These are phyloP conservation scores for Pachliopta kotzebuea DNA, from an alignment of 2,888 invertebrate species.

Conservation along the genomic window DNA sequence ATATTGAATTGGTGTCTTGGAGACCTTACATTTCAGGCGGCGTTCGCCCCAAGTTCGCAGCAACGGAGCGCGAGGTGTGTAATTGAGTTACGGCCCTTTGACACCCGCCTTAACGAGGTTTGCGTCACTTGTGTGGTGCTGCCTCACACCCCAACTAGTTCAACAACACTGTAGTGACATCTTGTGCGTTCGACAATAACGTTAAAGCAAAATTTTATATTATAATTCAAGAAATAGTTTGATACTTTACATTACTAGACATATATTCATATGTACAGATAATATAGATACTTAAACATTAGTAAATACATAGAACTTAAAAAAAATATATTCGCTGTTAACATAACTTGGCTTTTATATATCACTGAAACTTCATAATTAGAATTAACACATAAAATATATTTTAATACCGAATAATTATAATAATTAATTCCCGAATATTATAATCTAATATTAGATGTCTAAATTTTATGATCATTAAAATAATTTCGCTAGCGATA, in stretches of 20 bases:
- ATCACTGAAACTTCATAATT: no score
- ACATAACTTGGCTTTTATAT: neutral
- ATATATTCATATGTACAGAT: neutral
- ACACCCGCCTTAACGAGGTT: slow-evolving; percentile 76
- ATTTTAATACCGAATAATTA: no score
- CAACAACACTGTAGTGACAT: slow-evolving; percentile 32
- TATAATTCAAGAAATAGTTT: neutral
- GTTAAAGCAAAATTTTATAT: neutral
- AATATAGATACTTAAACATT: neutral
- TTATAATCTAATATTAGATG: neutral
- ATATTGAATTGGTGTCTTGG: slow-evolving; percentile 22
- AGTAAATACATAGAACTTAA: no score
- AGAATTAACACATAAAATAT: no score
- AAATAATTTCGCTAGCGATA: slow-evolving; percentile 2
- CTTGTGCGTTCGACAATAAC: slow-evolving; percentile 13
- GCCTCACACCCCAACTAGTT: slow-evolving; percentile 33
- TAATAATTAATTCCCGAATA: no score
- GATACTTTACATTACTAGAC: neutral
- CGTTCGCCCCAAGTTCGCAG: slow-evolving; percentile 30
- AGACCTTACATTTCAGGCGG: slow-evolving; percentile 15
- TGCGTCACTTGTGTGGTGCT: slow-evolving; percentile 56
- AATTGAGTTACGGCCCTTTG: slow-evolving; percentile 78
- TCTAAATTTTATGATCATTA: neutral
- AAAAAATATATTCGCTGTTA: neutral
- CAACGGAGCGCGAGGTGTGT: slow-evolving; percentile 57